These are phyloP conservation scores for Desmophyllum pertusum DNA, from an alignment of 92 coral and sea anemone species.

Conservation along the genomic window DNA sequence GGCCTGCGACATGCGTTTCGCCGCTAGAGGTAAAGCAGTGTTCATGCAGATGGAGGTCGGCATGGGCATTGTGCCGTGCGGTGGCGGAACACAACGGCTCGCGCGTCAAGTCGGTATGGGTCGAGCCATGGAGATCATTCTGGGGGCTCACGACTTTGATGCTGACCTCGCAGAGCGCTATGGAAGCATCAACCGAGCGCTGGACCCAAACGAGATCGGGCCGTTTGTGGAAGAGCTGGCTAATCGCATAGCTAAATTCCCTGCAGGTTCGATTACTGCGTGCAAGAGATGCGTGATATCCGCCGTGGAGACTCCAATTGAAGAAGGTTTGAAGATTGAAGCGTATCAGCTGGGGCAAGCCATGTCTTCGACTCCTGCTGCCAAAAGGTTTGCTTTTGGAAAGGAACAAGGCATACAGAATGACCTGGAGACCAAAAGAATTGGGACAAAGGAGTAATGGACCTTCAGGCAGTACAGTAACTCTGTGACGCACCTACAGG, in stretches of 20 bases:
- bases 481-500: neutral
- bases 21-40: conserved; percentile 92
- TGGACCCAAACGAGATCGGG: conserved; percentile 81
- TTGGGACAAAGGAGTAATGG: conserved; percentile 95
- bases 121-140: conserved; percentile 86
- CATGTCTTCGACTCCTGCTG: conserved; percentile 78
- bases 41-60: conserved; percentile 98
- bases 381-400: conserved; percentile 74
- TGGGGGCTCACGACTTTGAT: conserved; percentile 89
- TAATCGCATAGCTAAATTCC: conserved; percentile 87
- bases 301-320: conserved; percentile 85
- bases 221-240: conserved; percentile 92
- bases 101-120: conserved; percentile 95
- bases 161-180: conserved; percentile 88
- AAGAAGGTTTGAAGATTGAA: conserved; percentile 81
- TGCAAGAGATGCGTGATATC: conserved; percentile 72
- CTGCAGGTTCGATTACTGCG: conserved; percentile 86
- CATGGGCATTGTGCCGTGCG: conserved; percentile 94
- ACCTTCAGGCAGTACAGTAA: conserved; percentile 72
- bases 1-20: conserved; percentile 93
- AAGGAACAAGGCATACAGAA: conserved; percentile 83
- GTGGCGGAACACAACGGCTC: conserved; percentile 91
- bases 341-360: conserved; percentile 92
- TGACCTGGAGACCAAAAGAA: conserved; percentile 88
- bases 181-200: conserved; percentile 86